Percentiles rank a stretch among this genome's conserved stretches.
These are phyloP conservation scores for Drosophila mayri DNA, from an alignment of 1,140 invertebrate genomes.

Conservation along the genomic window DNA sequence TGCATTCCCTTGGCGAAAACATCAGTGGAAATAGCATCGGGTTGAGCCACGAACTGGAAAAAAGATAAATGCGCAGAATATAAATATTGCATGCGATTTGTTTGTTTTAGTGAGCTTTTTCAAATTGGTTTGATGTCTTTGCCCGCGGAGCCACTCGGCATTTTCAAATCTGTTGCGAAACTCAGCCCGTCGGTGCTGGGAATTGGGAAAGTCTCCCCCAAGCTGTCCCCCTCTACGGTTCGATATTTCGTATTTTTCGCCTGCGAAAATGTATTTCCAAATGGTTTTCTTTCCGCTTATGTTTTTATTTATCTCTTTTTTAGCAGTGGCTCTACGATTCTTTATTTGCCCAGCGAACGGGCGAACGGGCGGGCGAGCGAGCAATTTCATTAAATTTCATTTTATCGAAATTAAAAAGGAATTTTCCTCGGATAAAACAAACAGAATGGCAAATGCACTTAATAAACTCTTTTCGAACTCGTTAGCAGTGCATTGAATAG, in stretches of 20 bases:
- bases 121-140: conserved; percentile 37
- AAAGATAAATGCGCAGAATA: conserved; percentile 19
- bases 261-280: conserved; percentile 41
- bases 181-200: conserved; percentile 5
- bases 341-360: conserved; percentile 24
- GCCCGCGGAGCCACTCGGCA: conserved; percentile 24
- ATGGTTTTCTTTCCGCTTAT: conserved; percentile 28
- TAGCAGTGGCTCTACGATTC: background rate
- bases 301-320: conserved; percentile 34
- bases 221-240: background rate
- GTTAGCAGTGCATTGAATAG: conserved; percentile 3
- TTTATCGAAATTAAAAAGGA: conserved; percentile 54
- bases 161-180: conserved; percentile 39
- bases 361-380: background rate
- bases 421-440: conserved; percentile 35
- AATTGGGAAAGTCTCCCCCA: conserved; percentile 22
- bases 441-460: conserved; percentile 19
- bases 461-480: conserved; percentile 32
- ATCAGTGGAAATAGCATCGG: conserved; percentile 24
- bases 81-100: conserved; percentile 49
- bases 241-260: conserved; percentile 25
- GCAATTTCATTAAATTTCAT: conserved; percentile 52
- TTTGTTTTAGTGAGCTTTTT: conserved; percentile 18
- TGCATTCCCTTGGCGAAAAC: conserved; percentile 13
- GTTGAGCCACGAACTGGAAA: conserved; percentile 29